phyloP scores from a whole-genome alignment of 2,888 invertebrate genomes.

The Drosophila nigricruria region DNA sequence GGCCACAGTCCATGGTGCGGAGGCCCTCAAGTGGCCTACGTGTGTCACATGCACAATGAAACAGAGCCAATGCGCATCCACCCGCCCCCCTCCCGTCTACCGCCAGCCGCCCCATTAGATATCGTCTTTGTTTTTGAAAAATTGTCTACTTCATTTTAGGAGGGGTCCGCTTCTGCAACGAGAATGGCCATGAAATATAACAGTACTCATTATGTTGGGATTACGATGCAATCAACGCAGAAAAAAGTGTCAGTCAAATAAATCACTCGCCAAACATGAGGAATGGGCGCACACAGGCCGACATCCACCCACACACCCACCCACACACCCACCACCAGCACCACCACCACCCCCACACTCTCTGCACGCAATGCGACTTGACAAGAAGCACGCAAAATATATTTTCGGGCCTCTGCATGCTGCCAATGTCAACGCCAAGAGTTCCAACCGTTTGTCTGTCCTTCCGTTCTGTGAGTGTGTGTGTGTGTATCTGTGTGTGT shows the following conservation, averaged over 20 bases:
- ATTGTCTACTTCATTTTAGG: conserved; percentile 76
- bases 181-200: conserved; percentile 79
- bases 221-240: conserved; percentile 84
- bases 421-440: conserved; percentile 75
- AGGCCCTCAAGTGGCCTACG: conserved; percentile 72
- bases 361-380: conserved; percentile 53
- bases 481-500: conserved; percentile 16
- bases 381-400: conserved; percentile 63
- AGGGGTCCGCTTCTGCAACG: conserved; percentile 58
- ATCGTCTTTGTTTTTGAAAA: conserved; percentile 77
- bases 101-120: conserved; percentile 33
- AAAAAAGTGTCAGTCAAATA: conserved; percentile 83
- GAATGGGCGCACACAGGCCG: conserved; percentile 39
- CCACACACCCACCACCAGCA: background rate
- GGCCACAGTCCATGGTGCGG: conserved; percentile 6
- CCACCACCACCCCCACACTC: background rate
- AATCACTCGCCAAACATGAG: conserved; percentile 80
- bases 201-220: conserved; percentile 83
- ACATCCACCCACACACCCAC: background rate
- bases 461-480: background rate
- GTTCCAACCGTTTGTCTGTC: conserved; percentile 54
- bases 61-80: background rate
- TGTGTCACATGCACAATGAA: conserved; percentile 76
- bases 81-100: too few relatives aligned
- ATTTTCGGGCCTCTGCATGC: conserved; percentile 65